Evolutionary conservation across 2,797 vertebrate species (phyloP).

Genomic region (Balearica regulorum): DNA sequence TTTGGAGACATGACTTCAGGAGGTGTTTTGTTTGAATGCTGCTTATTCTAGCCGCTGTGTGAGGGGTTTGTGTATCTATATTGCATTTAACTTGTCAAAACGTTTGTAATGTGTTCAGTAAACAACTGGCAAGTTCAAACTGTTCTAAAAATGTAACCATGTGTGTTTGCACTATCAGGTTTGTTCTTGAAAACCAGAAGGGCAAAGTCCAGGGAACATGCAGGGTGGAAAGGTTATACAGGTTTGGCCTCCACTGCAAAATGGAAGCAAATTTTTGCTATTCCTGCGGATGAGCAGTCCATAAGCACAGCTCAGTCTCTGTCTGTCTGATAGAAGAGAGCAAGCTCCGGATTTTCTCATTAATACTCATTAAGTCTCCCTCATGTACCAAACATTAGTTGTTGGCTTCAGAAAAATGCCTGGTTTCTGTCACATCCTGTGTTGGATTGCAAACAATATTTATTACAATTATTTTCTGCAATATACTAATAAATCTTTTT

Average conservation of each 20-base stretch:
- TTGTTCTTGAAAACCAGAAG: not conserved
- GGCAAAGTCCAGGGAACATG: not conserved
- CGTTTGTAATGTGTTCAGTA: rapidly evolving
- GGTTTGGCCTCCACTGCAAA: not conserved
- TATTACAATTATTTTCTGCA: not conserved
- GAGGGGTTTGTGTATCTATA: not conserved
- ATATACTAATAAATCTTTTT: not conserved
- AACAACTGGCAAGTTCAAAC: not conserved
- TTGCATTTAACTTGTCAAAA: not conserved
- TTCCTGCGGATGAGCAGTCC: not conserved
- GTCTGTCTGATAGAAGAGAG: not conserved
- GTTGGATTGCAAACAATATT: not conserved
- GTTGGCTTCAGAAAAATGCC: not conserved
- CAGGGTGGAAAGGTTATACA: not conserved
- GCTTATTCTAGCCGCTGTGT: not conserved
- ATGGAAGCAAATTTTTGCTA: not conserved
- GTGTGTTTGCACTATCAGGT: not conserved
- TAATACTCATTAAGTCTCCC: too few species aligned
- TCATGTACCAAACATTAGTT: not conserved
- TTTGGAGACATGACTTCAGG: not conserved
- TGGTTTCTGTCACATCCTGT: not conserved
- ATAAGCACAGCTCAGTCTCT: not conserved
- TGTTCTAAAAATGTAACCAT: not conserved
- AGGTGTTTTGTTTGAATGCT: not conserved
- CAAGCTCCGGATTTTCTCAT: not conserved